phyloP scores from a whole-genome alignment of 2,113 vertebrate genomes.

The Actenoides lindsayi region DNA sequence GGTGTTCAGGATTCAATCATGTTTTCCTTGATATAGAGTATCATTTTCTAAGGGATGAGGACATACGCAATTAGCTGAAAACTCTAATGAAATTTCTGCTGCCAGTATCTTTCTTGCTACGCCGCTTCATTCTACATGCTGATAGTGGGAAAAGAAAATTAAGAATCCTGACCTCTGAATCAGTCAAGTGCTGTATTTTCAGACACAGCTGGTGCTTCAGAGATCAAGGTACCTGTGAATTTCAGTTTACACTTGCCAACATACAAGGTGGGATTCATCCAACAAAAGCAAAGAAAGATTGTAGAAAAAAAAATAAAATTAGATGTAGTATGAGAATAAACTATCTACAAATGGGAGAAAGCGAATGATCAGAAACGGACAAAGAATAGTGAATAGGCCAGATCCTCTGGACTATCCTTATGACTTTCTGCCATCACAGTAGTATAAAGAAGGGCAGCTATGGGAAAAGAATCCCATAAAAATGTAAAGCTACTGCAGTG shows the following conservation, averaged over 20 bases:
- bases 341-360: neutral
- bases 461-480: neutral
- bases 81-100: neutral
- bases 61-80: conserved; percentile 1
- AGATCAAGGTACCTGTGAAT: conserved; percentile 27
- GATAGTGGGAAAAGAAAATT: neutral
- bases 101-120: neutral
- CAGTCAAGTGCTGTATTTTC: neutral
- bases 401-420: neutral
- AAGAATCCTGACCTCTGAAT: neutral
- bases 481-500: neutral
- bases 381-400: neutral
- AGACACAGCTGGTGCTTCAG: conserved; percentile 2
- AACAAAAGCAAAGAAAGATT: neutral
- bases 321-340: neutral
- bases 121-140: neutral
- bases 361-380: neutral
- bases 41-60: neutral
- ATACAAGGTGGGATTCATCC: neutral
- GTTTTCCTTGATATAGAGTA: neutral
- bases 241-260: conserved; percentile 20
- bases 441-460: neutral
- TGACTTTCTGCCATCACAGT: neutral
- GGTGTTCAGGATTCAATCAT: neutral
- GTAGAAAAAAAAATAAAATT: neutral